Evolutionary conservation across 2,797 vertebrate species (phyloP).

Genomic region (Amazonetta brasiliensis): DNA sequence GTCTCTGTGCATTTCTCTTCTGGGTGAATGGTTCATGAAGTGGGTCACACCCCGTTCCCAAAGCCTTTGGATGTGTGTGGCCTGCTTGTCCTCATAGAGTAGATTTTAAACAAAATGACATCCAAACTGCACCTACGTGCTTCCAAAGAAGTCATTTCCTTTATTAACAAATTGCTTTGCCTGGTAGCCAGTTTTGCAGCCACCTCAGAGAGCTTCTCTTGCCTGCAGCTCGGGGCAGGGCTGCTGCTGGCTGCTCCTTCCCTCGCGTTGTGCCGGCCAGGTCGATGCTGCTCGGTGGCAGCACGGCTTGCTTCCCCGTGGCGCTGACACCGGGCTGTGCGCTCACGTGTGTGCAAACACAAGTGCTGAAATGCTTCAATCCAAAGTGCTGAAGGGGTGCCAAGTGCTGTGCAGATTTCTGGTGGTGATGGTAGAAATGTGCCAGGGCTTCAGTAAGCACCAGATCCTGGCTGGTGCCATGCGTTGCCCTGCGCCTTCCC

Average conservation of each 20-base stretch:
- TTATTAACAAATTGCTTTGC: not conserved
- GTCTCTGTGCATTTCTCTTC: fast-evolving
- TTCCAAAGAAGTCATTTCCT: not conserved
- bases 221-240: not conserved
- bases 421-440: not conserved
- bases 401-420: not conserved
- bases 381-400: not conserved
- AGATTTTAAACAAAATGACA: not conserved
- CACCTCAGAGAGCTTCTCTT: not conserved
- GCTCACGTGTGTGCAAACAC: not conserved
- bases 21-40: fast-evolving
- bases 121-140: not conserved
- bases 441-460: not conserved
- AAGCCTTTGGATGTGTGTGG: fast-evolving
- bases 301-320: not conserved
- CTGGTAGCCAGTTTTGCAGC: not conserved
- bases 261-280: no score
- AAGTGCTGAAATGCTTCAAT: not conserved
- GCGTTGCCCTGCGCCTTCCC: not conserved
- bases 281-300: not conserved
- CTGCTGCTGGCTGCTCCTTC: not conserved
- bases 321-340: not conserved
- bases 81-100: no score
- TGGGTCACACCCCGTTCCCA: not conserved
- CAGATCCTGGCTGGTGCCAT: fast-evolving